Evolutionary conservation across 2,888 invertebrate genomes (phyloP).

Genomic region (Caenorhabditis sp.): DNA sequence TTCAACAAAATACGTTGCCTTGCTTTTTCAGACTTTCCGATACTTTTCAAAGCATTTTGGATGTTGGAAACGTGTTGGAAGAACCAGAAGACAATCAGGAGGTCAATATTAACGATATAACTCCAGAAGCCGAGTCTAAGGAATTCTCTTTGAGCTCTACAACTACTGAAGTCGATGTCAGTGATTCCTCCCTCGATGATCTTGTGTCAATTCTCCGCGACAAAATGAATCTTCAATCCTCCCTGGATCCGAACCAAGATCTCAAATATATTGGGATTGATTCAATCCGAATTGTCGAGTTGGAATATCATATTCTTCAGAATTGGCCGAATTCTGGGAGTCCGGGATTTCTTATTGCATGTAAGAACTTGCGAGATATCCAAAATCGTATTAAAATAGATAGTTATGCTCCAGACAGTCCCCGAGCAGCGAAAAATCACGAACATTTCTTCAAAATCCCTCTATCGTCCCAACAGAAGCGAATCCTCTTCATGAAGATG

Average conservation of each 20-base stretch:
- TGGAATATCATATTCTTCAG: conserved; percentile 16
- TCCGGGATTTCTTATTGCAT: background rate
- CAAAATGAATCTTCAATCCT: background rate
- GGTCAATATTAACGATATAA: no score
- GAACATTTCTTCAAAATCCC: conserved; percentile 5
- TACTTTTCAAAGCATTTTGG: no score
- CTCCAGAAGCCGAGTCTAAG: no score
- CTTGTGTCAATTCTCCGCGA: background rate
- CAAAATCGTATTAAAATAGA: background rate
- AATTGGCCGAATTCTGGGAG: background rate
- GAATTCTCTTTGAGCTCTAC: background rate
- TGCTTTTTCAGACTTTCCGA: no score
- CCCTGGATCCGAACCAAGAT: background rate
- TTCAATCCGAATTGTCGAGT: conserved; percentile 23
- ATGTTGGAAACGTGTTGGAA: no score
- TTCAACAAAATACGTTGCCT: no score
- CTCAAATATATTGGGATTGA: conserved; percentile 33
- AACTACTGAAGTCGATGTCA: no score
- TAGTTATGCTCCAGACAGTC: background rate
- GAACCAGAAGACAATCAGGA: no score
- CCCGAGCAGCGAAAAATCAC: background rate
- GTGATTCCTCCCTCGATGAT: no score
- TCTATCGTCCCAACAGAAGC: conserved; percentile 35
- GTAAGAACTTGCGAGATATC: background rate
- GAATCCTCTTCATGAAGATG: conserved; percentile 22